phyloP scores from a whole-genome alignment of 92 coral and sea anemone species.

The Palythoa grandiflora region DNA sequence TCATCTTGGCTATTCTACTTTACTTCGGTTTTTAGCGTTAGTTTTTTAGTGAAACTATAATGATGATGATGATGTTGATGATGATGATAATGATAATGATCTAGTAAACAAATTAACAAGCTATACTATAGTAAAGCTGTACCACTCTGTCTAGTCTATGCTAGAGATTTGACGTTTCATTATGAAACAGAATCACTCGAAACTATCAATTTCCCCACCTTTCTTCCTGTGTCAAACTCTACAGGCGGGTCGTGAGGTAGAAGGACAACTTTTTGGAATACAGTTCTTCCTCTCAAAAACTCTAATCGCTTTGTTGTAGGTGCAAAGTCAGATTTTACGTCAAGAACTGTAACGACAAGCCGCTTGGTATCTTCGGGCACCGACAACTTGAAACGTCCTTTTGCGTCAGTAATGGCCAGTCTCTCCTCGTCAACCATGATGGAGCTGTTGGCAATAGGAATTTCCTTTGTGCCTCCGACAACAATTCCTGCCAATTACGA shows the following conservation, averaged over 20 bases:
- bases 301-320: constrained; percentile 36
- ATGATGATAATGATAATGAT: too few relatives aligned
- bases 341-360: constrained; percentile 25
- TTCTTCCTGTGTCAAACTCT: constrained; percentile 36
- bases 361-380: constrained; percentile 35
- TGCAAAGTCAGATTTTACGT: background rate
- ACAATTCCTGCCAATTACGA: background rate
- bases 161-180: too few relatives aligned
- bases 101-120: too few relatives aligned
- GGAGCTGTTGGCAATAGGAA: constrained; percentile 21
- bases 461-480: constrained; percentile 6
- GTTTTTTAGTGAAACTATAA: too few relatives aligned
- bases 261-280: constrained; percentile 30
- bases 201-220: background rate
- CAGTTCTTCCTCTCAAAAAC: constrained; percentile 33
- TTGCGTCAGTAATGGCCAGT: constrained; percentile 18
- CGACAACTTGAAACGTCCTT: constrained; percentile 19
- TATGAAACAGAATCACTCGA: background rate
- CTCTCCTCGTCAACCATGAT: constrained; percentile 39
- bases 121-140: too few relatives aligned
- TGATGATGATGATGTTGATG: too few relatives aligned
- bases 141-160: too few relatives aligned
- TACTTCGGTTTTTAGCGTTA: too few relatives aligned
- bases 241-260: constrained; percentile 29
- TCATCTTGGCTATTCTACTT: too few relatives aligned